phyloP scores from a whole-genome alignment of 2,888 invertebrate genomes.

The Labia minor region DNA sequence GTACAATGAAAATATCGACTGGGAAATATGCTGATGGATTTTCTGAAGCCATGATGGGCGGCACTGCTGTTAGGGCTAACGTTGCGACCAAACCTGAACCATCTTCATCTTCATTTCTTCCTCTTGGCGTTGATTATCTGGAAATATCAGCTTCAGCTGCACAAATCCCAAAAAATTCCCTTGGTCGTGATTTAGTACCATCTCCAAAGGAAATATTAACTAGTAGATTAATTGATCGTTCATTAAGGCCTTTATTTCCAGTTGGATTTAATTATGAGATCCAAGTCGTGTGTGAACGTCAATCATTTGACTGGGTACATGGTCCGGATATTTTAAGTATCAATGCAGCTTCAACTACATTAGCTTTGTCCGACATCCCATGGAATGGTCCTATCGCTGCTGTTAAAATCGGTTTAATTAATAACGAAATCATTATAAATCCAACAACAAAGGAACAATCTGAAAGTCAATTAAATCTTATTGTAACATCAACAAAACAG shows the following conservation, averaged over 20 bases:
- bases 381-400: constrained; percentile 95
- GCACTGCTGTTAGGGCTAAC: constrained; percentile 85
- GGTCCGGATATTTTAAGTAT: constrained; percentile 84
- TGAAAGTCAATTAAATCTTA: constrained; percentile 66
- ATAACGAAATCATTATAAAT: constrained; percentile 68
- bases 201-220: constrained; percentile 84
- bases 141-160: constrained; percentile 95
- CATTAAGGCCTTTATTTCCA: constrained; percentile 80
- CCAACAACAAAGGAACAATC: constrained; percentile 76
- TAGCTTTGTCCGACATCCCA: constrained; percentile 86
- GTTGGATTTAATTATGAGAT: constrained; percentile 60
- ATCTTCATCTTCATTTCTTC: constrained; percentile 53
- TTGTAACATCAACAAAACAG: constrained; percentile 66
- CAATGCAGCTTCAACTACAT: constrained; percentile 88
- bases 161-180: constrained; percentile 89
- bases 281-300: constrained; percentile 82
- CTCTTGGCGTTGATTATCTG: constrained; percentile 80
- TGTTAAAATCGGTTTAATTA: constrained; percentile 72
- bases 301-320: constrained; percentile 78
- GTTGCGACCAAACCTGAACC: constrained; percentile 65
- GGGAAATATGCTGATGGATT: constrained; percentile 85
- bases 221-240: constrained; percentile 83
- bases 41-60: constrained; percentile 69
- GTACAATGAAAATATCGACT: constrained; percentile 53
- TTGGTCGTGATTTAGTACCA: constrained; percentile 72